Conservation (phyloP, 2,888 invertebrate genomes). For the Asteroscopus sphinx region DNA sequence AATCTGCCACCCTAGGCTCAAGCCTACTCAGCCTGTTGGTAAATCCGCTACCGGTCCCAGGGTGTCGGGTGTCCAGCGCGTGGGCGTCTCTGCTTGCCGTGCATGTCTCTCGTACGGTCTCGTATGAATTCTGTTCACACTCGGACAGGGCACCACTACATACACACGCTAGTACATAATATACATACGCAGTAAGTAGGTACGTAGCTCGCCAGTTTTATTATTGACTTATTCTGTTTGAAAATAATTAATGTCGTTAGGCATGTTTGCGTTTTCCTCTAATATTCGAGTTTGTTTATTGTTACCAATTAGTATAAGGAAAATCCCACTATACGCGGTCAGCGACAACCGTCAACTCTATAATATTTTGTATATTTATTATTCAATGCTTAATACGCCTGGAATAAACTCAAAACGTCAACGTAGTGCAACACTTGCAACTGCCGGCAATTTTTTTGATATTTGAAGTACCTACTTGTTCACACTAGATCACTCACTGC, state of each 20-base stretch:
- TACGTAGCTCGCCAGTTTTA: slow-evolving; percentile 37
- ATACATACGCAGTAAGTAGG: slow-evolving; percentile 15
- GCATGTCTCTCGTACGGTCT: slow-evolving; percentile 1
- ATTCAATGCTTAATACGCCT: slow-evolving; percentile 1
- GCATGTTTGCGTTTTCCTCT: slow-evolving; percentile 65
- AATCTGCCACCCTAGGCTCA: too few species aligned
- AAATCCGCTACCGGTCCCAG: too few species aligned
- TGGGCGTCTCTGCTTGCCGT: slow-evolving; percentile 31
- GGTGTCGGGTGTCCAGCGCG: slow-evolving; percentile 38
- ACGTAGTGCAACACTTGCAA: background rate
- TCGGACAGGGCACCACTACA: background rate
- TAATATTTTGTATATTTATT: slow-evolving; percentile 18
- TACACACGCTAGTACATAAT: slow-evolving; percentile 1
- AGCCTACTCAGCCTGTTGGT: too few species aligned
- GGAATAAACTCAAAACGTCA: background rate
- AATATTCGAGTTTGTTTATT: slow-evolving; percentile 62
- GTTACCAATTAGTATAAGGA: slow-evolving; percentile 66
- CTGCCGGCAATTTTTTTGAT: too few species aligned
- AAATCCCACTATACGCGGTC: slow-evolving; percentile 53
- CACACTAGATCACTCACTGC: too few species aligned
- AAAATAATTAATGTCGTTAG: slow-evolving; percentile 60
- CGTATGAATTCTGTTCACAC: slow-evolving; percentile 1
- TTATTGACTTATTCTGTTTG: slow-evolving; percentile 55
- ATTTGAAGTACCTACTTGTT: too few species aligned
- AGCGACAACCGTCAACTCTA: slow-evolving; percentile 28